Percentiles rank a stretch among this genome's conserved stretches.
Evolutionary conservation across 1,140 invertebrate species (phyloP).

Genomic region (Formica exsecta): DNA sequence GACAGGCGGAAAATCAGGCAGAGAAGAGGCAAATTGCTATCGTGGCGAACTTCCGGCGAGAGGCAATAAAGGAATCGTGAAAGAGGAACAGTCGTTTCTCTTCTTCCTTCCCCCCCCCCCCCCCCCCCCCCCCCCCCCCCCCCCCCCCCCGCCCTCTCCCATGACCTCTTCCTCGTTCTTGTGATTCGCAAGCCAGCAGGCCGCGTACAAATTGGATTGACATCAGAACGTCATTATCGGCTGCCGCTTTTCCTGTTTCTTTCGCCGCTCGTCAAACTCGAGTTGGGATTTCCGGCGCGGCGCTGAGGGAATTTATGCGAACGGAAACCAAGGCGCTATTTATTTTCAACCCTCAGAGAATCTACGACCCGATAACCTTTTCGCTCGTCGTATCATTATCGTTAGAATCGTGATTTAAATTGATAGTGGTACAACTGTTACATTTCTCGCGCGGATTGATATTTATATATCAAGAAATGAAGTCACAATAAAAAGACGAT

Average conservation of each 20-base stretch:
- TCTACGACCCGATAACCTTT: constrained; percentile 39
- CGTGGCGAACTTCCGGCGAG: constrained; percentile 17
- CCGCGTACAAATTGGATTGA: constrained; percentile 77
- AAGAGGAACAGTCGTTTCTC: constrained; percentile 57
- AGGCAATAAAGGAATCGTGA: constrained; percentile 61
- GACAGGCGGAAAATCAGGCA: background rate
- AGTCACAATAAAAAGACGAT: background rate
- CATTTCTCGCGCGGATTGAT: background rate
- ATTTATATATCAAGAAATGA: constrained; percentile 3
- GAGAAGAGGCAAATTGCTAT: constrained; percentile 53
- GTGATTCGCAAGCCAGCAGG: constrained; percentile 60
- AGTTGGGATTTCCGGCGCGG: constrained; percentile 13
- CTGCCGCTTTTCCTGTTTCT: constrained; percentile 28
- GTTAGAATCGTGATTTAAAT: constrained; percentile 44
- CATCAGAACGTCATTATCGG: constrained; percentile 74
- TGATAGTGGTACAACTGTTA: background rate
- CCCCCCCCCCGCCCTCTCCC: background rate
- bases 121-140: background rate
- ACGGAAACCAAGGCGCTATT: constrained; percentile 21
- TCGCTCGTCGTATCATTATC: constrained; percentile 6
- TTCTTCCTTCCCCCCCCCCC: background rate
- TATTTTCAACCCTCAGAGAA: constrained; percentile 27
- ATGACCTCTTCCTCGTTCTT: constrained; percentile 12
- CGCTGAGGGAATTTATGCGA: constrained; percentile 27
- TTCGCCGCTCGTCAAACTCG: constrained; percentile 16